These are phyloP conservation scores for Oxygymnocypris stewartii DNA, from an alignment of 2,113 vertebrate species.

Conservation along the genomic window DNA sequence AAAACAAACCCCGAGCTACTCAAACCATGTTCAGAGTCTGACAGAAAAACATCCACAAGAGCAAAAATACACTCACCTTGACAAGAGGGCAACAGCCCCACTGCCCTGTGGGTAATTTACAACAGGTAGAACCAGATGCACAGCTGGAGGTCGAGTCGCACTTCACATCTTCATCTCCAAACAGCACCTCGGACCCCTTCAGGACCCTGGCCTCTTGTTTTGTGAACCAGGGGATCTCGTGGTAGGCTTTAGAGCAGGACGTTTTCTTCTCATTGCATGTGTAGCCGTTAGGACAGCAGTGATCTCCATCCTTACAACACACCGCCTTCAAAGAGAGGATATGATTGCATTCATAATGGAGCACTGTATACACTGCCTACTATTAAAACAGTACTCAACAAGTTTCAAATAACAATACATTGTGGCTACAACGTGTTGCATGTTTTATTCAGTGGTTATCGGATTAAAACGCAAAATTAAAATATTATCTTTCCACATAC, in stretches of 20 bases:
- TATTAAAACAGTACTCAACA: not conserved
- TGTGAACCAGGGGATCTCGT: conserved; percentile 64
- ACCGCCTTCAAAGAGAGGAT: conserved; percentile 26
- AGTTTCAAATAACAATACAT: not conserved
- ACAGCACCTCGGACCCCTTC: not conserved
- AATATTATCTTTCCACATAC: too few species aligned
- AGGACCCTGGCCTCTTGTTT: conserved; percentile 61
- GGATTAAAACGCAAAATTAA: too few species aligned
- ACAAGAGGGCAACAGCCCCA: conserved; percentile 81
- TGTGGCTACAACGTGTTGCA: too few species aligned
- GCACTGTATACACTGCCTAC: too few species aligned
- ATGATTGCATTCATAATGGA: too few species aligned
- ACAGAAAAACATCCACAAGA: not conserved
- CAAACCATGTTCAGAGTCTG: not conserved
- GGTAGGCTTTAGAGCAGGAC: conserved; percentile 63
- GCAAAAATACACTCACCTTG: conserved; percentile 62
- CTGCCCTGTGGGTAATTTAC: conserved; percentile 64
- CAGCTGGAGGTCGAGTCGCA: conserved; percentile 75
- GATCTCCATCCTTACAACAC: conserved; percentile 62
- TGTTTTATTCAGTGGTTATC: too few species aligned
- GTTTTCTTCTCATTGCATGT: conserved; percentile 63
- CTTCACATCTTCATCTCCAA: conserved; percentile 57
- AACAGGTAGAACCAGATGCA: conserved; percentile 74
- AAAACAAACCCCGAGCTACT: not conserved
- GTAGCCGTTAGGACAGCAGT: conserved; percentile 75